Percentiles rank a stretch among this genome's conserved stretches.
These are phyloP conservation scores for Trematocara stigmaticum DNA, from an alignment of 2,113 vertebrate species.

Conservation along the genomic window DNA sequence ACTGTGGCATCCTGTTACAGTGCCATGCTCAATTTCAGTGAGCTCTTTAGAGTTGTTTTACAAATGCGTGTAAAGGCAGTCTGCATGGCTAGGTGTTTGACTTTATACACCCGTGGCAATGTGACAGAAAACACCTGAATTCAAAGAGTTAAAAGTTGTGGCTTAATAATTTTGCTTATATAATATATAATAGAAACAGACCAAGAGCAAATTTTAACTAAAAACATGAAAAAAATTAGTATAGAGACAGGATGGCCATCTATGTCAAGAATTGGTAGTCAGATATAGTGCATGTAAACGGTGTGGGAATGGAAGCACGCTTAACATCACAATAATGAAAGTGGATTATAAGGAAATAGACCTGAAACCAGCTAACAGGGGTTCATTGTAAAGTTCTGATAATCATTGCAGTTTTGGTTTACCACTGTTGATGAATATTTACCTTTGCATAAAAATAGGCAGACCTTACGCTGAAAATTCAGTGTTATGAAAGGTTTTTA, in stretches of 20 bases:
- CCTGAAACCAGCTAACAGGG: not conserved
- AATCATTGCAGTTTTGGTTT: not conserved
- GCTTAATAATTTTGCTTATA: not conserved
- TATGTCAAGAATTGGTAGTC: not conserved
- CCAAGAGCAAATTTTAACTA: not conserved
- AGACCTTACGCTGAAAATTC: not conserved
- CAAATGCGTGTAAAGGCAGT: not conserved
- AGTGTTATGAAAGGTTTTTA: not conserved
- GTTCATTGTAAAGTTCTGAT: not conserved
- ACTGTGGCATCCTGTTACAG: not conserved
- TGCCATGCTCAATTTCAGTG: not conserved
- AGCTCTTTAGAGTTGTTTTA: not conserved
- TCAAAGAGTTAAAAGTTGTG: not conserved
- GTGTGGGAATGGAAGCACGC: not conserved
- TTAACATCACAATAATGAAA: not conserved
- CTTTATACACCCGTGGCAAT: not conserved
- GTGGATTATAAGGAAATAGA: not conserved
- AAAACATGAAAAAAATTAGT: not conserved
- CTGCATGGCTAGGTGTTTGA: not conserved
- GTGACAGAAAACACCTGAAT: not conserved
- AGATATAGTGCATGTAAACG: rapidly evolving
- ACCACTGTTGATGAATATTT: not conserved
- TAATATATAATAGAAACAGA: not conserved
- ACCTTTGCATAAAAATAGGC: not conserved
- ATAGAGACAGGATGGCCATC: not conserved